Conservation (phyloP, 1,140 invertebrate genomes). For the Temnothorax nylanderi region DNA sequence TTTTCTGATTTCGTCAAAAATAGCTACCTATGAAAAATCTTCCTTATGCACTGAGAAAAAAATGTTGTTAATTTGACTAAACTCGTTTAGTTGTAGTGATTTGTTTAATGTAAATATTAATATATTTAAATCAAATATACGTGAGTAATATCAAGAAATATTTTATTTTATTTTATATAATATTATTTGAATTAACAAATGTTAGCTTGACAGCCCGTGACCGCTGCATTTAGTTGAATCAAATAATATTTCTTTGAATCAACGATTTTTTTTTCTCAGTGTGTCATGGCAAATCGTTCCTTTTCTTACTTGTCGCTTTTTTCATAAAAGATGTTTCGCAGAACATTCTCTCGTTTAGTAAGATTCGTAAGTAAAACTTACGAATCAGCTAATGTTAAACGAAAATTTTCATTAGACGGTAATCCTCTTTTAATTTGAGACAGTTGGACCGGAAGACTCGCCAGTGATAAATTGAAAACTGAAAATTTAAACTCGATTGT, state of each 20-base stretch:
- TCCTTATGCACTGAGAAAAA: too few species aligned
- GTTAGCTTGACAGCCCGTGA: too few species aligned
- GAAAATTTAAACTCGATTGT: conserved; percentile 51
- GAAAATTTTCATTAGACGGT: conserved; percentile 29
- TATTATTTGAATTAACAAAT: too few species aligned
- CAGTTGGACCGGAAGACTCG: neutral
- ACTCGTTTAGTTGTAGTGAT: too few species aligned
- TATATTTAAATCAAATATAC: too few species aligned
- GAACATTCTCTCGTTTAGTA: neutral
- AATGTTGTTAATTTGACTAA: too few species aligned
- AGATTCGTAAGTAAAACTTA: neutral
- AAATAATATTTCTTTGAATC: too few species aligned
- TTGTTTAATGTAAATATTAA: too few species aligned
- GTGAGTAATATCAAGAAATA: too few species aligned
- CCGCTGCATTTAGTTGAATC: too few species aligned
- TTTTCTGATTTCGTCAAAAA: neutral
- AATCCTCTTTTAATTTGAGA: conserved; percentile 20
- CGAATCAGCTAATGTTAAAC: neutral
- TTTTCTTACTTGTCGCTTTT: neutral
- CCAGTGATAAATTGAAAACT: conserved; percentile 32
- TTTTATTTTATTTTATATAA: too few species aligned
- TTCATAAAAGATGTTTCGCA: neutral
- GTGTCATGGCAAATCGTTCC: neutral
- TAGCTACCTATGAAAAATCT: neutral
- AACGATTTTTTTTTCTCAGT: too few species aligned